Conservation (phyloP, 2,113 vertebrate genomes). For the Bubo scandiacus region DNA sequence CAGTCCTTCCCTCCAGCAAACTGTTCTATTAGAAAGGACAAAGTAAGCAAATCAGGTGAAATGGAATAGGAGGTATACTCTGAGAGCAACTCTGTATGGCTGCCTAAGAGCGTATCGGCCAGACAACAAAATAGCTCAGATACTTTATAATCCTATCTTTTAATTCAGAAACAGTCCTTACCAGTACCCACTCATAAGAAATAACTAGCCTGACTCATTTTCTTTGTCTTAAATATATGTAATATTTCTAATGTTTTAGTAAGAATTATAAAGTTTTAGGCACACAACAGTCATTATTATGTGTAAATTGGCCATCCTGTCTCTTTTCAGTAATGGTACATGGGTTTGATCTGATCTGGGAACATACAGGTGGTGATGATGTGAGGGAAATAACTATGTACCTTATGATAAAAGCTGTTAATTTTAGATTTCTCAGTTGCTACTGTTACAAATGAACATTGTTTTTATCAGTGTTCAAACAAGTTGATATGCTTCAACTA, state of each 20-base stretch:
- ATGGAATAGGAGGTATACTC: not conserved
- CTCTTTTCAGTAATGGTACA: not conserved
- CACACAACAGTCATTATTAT: not conserved
- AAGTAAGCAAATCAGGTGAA: not conserved
- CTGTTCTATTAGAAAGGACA: not conserved
- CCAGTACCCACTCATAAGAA: not conserved
- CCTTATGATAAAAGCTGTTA: not conserved
- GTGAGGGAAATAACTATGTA: not conserved
- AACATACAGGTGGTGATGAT: not conserved
- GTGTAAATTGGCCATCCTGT: not conserved
- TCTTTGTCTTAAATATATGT: not conserved
- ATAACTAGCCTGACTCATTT: not conserved
- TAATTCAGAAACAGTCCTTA: not conserved
- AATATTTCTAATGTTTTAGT: not conserved
- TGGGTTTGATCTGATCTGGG: not conserved
- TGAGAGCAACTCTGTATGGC: not conserved
- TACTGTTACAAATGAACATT: not conserved
- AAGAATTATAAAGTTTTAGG: not conserved
- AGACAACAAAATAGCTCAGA: not conserved
- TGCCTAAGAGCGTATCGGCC: not conserved
- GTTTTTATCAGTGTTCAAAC: not conserved
- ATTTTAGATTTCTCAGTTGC: not conserved
- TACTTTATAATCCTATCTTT: not conserved
- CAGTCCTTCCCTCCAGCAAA: not conserved
- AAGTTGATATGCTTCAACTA: not conserved